These are phyloP conservation scores for Drosophila rufa DNA, from an alignment of 1,140 invertebrate species.

Conservation along the genomic window DNA sequence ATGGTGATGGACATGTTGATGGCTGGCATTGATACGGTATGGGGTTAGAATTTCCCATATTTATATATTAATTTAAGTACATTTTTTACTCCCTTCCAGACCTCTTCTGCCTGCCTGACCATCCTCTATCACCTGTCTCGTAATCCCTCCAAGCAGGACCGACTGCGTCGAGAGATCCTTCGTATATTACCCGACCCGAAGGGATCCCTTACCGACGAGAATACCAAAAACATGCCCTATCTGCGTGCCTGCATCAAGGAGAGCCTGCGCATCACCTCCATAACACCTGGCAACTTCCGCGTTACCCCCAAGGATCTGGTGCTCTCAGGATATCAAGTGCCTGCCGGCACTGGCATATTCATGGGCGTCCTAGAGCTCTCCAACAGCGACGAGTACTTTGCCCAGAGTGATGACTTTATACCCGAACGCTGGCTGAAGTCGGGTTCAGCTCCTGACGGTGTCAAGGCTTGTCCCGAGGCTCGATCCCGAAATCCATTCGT, in stretches of 20 bases:
- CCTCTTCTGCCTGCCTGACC: constrained; percentile 65
- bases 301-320: constrained; percentile 91
- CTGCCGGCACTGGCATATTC: constrained; percentile 88
- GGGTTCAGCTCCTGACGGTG: background rate
- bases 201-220: constrained; percentile 78
- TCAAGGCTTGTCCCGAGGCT: constrained; percentile 78
- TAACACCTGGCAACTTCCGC: constrained; percentile 93
- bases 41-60: rapidly evolving
- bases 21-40: constrained; percentile 91
- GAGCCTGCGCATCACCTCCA: constrained; percentile 92
- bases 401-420: constrained; percentile 88
- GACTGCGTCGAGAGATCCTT: constrained; percentile 86
- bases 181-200: constrained; percentile 66
- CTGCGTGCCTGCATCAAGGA: constrained; percentile 87
- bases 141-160: constrained; percentile 86
- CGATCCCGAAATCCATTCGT: constrained; percentile 64
- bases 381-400: constrained; percentile 87
- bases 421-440: constrained; percentile 91
- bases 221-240: constrained; percentile 85
- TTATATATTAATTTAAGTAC: background rate
- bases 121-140: constrained; percentile 84
- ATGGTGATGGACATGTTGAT: constrained; percentile 91
- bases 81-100: constrained; percentile 22
- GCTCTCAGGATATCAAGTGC: constrained; percentile 92
- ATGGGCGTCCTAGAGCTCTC: constrained; percentile 67